phyloP scores from a whole-genome alignment of 2,797 vertebrate genomes.

The Enteromius unitaeniatus region DNA sequence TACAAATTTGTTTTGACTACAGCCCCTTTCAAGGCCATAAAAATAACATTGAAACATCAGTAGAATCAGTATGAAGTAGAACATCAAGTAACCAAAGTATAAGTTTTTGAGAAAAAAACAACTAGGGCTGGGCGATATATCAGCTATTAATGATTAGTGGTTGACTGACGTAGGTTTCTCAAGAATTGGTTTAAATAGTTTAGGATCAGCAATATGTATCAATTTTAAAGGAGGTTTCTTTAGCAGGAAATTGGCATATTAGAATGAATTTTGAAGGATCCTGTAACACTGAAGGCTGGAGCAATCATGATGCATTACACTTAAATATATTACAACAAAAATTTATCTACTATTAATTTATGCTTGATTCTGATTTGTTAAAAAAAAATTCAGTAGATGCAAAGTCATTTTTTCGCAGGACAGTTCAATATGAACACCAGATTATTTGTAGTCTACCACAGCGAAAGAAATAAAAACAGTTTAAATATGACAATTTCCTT shows the following conservation, averaged over 20 bases:
- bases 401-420: background rate
- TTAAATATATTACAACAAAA: background rate
- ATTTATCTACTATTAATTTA: background rate
- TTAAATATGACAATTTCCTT: background rate
- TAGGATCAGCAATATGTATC: background rate
- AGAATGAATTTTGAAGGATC: background rate
- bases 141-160: background rate
- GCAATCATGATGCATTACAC: background rate
- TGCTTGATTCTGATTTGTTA: background rate
- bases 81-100: background rate
- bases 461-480: background rate
- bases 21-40: background rate
- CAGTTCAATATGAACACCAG: background rate
- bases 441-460: background rate
- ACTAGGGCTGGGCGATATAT: background rate
- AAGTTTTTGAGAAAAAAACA: background rate
- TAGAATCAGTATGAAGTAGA: background rate
- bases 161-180: background rate
- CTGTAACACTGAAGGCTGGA: background rate
- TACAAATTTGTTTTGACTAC: background rate
- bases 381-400: background rate
- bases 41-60: slow-evolving; percentile 1
- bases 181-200: background rate
- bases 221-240: background rate
- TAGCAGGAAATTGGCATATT: background rate